Evolutionary conservation across 2,888 invertebrate species (phyloP).

Genomic region (Agrotis exclamationis): DNA sequence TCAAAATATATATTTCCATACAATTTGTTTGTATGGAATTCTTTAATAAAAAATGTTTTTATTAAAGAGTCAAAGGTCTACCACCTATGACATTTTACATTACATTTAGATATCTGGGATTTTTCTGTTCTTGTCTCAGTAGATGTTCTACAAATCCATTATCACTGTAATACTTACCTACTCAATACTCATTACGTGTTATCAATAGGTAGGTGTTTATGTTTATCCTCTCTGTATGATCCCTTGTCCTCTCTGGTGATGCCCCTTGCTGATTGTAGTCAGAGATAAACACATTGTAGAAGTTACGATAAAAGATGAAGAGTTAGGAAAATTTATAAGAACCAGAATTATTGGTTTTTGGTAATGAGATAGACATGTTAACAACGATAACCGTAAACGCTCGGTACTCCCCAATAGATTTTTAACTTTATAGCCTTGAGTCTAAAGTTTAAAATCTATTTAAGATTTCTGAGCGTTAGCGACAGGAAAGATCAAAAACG

Average conservation of each 20-base stretch:
- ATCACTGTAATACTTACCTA: background rate
- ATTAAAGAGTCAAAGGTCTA: no score
- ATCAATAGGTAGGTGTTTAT: conserved; percentile 3
- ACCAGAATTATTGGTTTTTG: background rate
- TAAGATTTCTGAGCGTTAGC: no score
- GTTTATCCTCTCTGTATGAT: background rate
- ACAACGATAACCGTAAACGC: no score
- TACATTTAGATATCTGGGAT: no score
- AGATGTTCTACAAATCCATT: conserved; percentile 1
- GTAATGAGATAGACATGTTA: background rate
- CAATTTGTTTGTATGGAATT: no score
- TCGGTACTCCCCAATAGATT: no score
- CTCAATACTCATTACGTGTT: background rate
- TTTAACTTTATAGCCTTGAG: no score
- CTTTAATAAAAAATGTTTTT: background rate
- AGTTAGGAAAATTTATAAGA: background rate
- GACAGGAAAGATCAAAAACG: no score
- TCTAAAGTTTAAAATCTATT: no score
- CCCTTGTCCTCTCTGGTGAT: background rate
- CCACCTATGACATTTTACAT: no score
- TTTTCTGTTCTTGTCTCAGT: background rate
- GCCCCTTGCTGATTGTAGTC: background rate
- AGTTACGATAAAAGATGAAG: background rate
- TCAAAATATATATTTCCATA: no score
- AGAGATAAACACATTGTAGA: background rate